Conservation (phyloP, 2,888 invertebrate genomes). For the Harpalus rufipes region DNA sequence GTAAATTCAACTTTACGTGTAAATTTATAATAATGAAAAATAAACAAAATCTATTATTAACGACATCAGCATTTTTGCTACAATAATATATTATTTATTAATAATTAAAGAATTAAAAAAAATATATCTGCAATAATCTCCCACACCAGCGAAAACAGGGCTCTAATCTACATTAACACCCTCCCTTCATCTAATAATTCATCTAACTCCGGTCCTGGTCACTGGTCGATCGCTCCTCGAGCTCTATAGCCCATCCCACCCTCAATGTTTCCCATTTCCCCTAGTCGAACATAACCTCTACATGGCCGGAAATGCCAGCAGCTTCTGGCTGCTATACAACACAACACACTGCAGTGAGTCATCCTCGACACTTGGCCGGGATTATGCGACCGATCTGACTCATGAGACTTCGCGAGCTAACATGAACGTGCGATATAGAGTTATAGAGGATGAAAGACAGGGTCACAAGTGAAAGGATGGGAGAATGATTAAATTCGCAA, state of each 20-base stretch:
- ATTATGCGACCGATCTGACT: conserved; percentile 11
- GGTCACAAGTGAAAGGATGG: conserved; percentile 3
- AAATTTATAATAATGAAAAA: no score
- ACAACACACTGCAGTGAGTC: conserved; percentile 6
- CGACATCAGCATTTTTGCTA: no score
- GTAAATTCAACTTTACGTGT: no score
- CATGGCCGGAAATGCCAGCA: conserved; percentile 57
- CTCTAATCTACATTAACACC: no score
- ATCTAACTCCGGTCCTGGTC: conserved; percentile 3
- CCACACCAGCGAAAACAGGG: no score
- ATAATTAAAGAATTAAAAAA: no score
- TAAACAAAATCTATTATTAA: no score
- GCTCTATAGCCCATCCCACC: conserved; percentile 49
- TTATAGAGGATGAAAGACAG: conserved; percentile 8
- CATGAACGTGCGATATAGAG: not conserved
- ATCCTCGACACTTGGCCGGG: conserved; percentile 3
- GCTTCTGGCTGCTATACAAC: conserved; percentile 1
- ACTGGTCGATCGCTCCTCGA: conserved; percentile 50
- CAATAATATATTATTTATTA: no score
- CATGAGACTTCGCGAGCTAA: conserved; percentile 2
- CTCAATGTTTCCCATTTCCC: conserved; percentile 2
- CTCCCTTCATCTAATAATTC: no score
- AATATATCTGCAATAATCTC: no score
- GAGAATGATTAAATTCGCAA: not conserved
- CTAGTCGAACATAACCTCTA: not conserved